phyloP scores from a whole-genome alignment of 2,797 vertebrate genomes.

The Potorous gilbertii region DNA sequence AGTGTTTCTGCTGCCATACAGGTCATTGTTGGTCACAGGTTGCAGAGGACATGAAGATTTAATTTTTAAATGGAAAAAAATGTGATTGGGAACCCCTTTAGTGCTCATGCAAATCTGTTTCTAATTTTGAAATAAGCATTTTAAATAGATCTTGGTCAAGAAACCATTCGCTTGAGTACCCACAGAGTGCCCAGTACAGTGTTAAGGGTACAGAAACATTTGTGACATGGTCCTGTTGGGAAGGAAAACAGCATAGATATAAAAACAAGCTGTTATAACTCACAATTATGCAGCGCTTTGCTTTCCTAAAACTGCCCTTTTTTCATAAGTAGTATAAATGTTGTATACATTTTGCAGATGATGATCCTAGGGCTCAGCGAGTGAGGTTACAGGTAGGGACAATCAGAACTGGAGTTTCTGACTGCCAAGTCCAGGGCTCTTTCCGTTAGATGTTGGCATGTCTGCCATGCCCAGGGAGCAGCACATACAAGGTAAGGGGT shows the following conservation, averaged over 20 bases:
- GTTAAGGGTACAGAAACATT: background rate
- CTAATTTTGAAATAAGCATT: background rate
- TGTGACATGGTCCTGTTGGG: background rate
- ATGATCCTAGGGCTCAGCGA: background rate
- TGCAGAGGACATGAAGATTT: background rate
- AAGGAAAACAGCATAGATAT: background rate
- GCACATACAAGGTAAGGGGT: background rate
- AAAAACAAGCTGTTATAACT: background rate
- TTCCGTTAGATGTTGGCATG: background rate
- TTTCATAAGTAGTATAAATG: background rate
- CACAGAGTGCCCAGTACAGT: background rate
- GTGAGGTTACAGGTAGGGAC: background rate
- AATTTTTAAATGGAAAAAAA: background rate
- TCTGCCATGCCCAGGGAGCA: background rate
- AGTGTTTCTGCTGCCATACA: background rate
- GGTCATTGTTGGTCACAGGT: background rate
- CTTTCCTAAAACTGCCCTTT: background rate
- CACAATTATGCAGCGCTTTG: background rate
- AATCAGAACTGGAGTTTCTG: background rate
- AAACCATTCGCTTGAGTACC: background rate
- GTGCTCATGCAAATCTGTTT: background rate
- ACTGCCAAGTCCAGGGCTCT: background rate
- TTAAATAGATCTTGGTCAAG: background rate
- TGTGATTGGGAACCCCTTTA: background rate
- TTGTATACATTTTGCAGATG: background rate